phyloP scores from a whole-genome alignment of 1,140 invertebrate species.

The Scaptomyza hsui region DNA sequence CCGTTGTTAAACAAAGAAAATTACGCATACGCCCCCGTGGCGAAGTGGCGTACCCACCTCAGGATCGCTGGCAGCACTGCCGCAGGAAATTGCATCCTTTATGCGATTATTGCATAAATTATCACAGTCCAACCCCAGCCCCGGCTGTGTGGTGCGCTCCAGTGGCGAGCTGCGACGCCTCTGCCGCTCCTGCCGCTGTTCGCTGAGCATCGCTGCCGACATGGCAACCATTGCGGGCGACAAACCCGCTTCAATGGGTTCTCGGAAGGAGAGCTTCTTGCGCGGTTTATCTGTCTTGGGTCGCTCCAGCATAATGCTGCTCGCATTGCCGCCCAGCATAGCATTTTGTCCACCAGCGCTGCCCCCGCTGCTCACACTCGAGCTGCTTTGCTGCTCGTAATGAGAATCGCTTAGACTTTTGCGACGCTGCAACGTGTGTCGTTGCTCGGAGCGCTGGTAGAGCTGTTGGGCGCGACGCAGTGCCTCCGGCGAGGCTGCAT shows the following conservation, averaged over 20 bases:
- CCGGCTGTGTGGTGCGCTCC: conserved; percentile 37
- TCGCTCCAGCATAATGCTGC: conserved; percentile 63
- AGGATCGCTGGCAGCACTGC: conserved; percentile 62
- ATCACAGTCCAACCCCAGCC: conserved; percentile 57
- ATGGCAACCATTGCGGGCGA: conserved; percentile 28
- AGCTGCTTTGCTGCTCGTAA: conserved; percentile 63
- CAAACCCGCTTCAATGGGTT: conserved; percentile 86
- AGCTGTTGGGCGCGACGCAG: conserved; percentile 59
- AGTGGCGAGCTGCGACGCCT: conserved; percentile 72
- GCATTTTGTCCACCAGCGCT: conserved; percentile 24
- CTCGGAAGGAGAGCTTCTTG: conserved; percentile 93
- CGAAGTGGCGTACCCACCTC: conserved; percentile 58
- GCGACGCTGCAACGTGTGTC: conserved; percentile 60
- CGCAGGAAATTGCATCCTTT: conserved; percentile 68
- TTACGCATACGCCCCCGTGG: conserved; percentile 57
- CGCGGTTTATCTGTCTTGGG: conserved; percentile 87
- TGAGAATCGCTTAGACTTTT: conserved; percentile 60
- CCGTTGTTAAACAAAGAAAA: conserved; percentile 37
- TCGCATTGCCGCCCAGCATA: conserved; percentile 18
- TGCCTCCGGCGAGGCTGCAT: conserved; percentile 63
- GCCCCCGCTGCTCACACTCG: conserved; percentile 61
- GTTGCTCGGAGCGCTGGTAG: conserved; percentile 63
- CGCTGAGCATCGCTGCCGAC: conserved; percentile 50
- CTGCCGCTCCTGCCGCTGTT: conserved; percentile 57
- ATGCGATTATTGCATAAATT: conserved; percentile 73